Base-by-base conservation (phyloP, 2,888 invertebrate genomes). In the Desoria tigrina region DNA sequence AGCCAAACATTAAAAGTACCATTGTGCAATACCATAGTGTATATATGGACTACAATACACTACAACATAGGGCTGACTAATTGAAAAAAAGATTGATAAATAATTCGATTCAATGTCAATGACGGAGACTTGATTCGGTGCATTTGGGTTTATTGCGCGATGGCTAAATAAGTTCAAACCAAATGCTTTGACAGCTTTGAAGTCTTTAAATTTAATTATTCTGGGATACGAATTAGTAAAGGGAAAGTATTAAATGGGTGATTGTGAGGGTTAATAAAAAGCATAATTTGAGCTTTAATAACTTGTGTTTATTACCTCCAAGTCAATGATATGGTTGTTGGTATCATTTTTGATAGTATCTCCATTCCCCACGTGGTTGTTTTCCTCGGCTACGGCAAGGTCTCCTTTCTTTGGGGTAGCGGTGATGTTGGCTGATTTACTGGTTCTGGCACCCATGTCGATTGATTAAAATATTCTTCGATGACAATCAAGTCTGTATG, bases 401-500 rank as follows among this genome's bases (percentile, higher is more conserved):
- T 74, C 72, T 61, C 73, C 73, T 60, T 75, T 75, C 64, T 72
- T 72, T 42, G 73, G 71, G 62, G 71, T 68, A 45, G 68, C 65
- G 27, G 66, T 72, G 55, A 73, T 74, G 60, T 71, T 74, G 37
- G 65, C 70, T 50, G 75, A 74, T 66, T 74, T 75, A 62, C 75
- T 75, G 2, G 71, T 16, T 51, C 26, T 51, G 14, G 51, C 51
- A 51, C 51, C 23, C 51, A 51, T 51, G 51, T 51, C 21, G 45
- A 45, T 45, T 18, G 45, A 45, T 45, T 45, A 45, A 45, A 45
- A 45, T 45, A 18, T 45, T 32, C 32, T 32, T 32, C 4, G 11
- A n/a, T n/a, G n/a, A n/a, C n/a, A n/a, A n/a, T n/a, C n/a, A n/a
- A n/a, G n/a, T n/a, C n/a, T n/a, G n/a, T 39, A 39, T 16, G 39